These are phyloP conservation scores for Anthopleura sola DNA, from an alignment of 64 coral and sea anemone species.

Conservation along the genomic window DNA sequence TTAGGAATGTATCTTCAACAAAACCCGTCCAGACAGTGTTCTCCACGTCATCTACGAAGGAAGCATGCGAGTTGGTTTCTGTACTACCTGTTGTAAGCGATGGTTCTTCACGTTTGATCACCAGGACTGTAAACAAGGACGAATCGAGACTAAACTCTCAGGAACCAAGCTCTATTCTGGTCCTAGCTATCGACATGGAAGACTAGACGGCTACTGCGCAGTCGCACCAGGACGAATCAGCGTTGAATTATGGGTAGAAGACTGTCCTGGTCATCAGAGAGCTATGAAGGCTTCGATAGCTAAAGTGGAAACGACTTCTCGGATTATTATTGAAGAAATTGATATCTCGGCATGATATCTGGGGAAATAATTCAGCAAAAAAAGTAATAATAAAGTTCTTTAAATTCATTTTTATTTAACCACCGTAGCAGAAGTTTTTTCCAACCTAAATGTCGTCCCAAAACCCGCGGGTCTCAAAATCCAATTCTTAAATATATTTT, in stretches of 20 bases:
- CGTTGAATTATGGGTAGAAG: conserved; percentile 78
- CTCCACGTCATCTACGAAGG: conserved; percentile 77
- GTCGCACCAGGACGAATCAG: conserved; percentile 43
- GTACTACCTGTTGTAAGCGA: conserved; percentile 75
- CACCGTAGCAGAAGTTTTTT: too few relatives aligned
- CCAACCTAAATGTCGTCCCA: too few relatives aligned
- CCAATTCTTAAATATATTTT: too few relatives aligned
- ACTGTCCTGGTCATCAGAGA: conserved; percentile 48
- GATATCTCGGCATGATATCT: neutral
- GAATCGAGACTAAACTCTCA: conserved; percentile 62
- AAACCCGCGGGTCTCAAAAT: too few relatives aligned
- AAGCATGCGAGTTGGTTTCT: conserved; percentile 82
- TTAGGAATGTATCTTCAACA: conserved; percentile 75
- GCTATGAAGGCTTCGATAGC: conserved; percentile 29
- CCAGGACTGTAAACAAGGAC: conserved; percentile 14
- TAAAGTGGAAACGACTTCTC: conserved; percentile 38
- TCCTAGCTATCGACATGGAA: conserved; percentile 68
- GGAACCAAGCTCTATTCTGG: conserved; percentile 46
- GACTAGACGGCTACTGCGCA: conserved; percentile 78
- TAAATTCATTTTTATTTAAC: too few relatives aligned
- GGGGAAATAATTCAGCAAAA: too few relatives aligned
- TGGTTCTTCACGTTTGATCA: conserved; percentile 82
- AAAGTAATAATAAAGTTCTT: neutral
- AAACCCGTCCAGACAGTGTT: conserved; percentile 27
- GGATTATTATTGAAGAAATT: conserved; percentile 69